Conservation (phyloP, 1,140 invertebrate genomes). For the Lepidurus packardi region DNA sequence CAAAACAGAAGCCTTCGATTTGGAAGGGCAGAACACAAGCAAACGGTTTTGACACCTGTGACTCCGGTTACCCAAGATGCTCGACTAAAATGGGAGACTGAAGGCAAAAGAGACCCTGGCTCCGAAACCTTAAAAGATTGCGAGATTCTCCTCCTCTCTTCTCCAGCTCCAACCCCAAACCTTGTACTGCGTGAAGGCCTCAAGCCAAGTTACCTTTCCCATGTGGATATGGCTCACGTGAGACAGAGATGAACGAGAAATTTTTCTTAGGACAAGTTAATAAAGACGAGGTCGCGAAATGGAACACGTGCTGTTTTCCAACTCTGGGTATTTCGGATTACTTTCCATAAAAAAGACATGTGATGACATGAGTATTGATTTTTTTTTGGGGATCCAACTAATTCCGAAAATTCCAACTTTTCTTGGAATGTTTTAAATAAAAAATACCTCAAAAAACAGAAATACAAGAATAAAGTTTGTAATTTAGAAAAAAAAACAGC, state of each 20-base stretch:
- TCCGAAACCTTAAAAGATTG: not conserved
- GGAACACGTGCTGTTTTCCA: too few relatives aligned
- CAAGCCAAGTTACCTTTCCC: not conserved
- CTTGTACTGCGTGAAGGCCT: not conserved
- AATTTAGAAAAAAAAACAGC: not conserved
- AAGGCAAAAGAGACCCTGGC: not conserved
- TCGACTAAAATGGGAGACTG: not conserved
- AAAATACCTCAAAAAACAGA: not conserved
- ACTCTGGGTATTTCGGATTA: too few relatives aligned
- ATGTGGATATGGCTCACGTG: not conserved
- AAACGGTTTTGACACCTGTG: not conserved
- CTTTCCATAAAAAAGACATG: too few relatives aligned
- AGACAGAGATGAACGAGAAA: not conserved
- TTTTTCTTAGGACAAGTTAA: not conserved
- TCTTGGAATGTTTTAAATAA: not conserved
- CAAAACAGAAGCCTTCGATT: not conserved
- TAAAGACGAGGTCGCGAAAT: too few relatives aligned
- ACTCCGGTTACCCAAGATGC: not conserved
- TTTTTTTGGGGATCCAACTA: too few relatives aligned
- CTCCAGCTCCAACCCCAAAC: not conserved
- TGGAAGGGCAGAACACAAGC: not conserved
- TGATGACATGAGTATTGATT: too few relatives aligned
- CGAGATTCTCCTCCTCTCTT: not conserved
- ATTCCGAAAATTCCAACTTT: too few relatives aligned
- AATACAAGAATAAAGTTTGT: not conserved